Evolutionary conservation across 2,888 invertebrate genomes (phyloP).

Genomic region (Apodemia zela): DNA sequence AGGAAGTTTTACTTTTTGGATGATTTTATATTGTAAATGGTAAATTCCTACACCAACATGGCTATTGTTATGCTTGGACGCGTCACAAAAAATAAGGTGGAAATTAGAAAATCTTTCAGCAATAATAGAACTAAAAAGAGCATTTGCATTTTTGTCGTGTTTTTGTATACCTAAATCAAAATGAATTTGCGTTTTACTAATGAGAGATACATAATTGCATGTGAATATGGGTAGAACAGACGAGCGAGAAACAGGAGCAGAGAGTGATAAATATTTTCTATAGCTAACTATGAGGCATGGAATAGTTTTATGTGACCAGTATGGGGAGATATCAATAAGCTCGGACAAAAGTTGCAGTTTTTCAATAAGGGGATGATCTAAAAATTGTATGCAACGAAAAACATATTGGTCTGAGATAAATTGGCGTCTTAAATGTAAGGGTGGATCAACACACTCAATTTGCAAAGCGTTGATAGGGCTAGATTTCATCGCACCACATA

Average conservation of each 20-base stretch:
- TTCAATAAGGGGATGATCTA: not conserved
- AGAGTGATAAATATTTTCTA: not conserved
- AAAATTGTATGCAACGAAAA: not conserved
- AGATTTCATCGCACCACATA: constrained; percentile 21
- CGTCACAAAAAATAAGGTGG: not conserved
- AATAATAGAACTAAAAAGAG: not conserved
- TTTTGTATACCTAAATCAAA: not conserved
- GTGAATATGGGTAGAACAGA: not conserved
- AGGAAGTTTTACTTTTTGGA: not conserved
- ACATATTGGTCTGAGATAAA: constrained; percentile 7
- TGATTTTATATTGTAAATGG: not conserved
- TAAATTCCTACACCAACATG: not conserved
- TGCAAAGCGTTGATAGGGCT: constrained; percentile 32
- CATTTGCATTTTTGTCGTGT: not conserved
- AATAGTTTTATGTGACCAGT: not conserved
- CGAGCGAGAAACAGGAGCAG: not conserved
- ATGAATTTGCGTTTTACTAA: not conserved
- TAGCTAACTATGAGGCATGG: not conserved
- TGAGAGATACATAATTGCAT: not conserved
- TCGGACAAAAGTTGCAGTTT: not conserved
- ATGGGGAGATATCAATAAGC: not conserved
- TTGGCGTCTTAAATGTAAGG: constrained; percentile 16
- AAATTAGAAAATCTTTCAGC: not conserved
- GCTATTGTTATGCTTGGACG: not conserved
- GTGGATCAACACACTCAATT: constrained; percentile 20